Conservation (phyloP, 2,888 invertebrate species). For the Coleophora flavipennella region DNA sequence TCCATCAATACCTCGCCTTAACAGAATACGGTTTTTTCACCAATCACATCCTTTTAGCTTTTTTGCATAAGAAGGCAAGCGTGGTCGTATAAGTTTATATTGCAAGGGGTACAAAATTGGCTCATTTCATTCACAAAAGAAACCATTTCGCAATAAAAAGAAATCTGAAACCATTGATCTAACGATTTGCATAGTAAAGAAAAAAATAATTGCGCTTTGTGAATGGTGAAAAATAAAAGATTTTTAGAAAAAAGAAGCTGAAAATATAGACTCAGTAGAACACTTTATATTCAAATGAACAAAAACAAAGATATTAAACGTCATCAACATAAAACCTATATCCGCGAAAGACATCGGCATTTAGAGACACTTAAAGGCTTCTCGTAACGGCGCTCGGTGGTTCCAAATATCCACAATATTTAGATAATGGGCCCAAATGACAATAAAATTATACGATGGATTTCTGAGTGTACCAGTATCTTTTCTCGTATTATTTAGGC, state of each 20-base stretch:
- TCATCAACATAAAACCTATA: slow-evolving; percentile 24
- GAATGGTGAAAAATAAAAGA: too few relatives aligned
- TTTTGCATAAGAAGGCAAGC: slow-evolving; percentile 46
- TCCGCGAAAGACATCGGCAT: slow-evolving; percentile 19
- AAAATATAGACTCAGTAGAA: too few relatives aligned
- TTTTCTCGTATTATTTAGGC: too few relatives aligned
- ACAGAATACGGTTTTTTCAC: slow-evolving; percentile 29
- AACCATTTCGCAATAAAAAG: slow-evolving; percentile 32
- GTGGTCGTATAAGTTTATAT: slow-evolving; percentile 58
- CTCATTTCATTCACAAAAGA: slow-evolving; percentile 31
- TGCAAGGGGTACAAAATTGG: slow-evolving; percentile 33
- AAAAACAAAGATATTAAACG: slow-evolving; percentile 22
- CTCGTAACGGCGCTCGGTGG: slow-evolving; percentile 17
- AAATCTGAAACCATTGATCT: slow-evolving; percentile 4
- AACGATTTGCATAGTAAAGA: slow-evolving; percentile 24
- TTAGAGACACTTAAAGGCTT: slow-evolving; percentile 11
- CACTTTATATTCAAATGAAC: slow-evolving; percentile 1
- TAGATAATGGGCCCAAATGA: slow-evolving; percentile 12
- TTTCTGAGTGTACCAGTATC: too few relatives aligned
- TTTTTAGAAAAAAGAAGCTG: too few relatives aligned
- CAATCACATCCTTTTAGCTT: slow-evolving; percentile 27
- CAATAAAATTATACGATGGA: slow-evolving; percentile 20
- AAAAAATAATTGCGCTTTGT: background rate
- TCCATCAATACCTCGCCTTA: too few relatives aligned
- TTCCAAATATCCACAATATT: slow-evolving; percentile 15